A percentile compares a stretch with the other conserved stretches of the same genome.
Evolutionary conservation across 1,140 invertebrate genomes (phyloP).

Genomic region (Heliconius hewitsoni): DNA sequence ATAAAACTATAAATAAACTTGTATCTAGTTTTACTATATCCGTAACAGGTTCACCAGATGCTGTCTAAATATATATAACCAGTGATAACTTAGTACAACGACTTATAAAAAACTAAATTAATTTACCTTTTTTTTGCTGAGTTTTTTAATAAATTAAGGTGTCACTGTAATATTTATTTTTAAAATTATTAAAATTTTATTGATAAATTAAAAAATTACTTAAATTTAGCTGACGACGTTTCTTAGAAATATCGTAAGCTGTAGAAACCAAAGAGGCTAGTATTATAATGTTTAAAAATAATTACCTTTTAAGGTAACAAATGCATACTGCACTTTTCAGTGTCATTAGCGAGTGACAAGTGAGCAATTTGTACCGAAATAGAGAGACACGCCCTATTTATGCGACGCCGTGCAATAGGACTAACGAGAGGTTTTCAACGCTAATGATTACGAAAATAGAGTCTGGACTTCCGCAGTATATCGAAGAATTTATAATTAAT

Average conservation of each 20-base stretch:
- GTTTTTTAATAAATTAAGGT: background rate
- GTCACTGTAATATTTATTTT: background rate
- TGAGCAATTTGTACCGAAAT: constrained; percentile 38
- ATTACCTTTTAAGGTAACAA: constrained; percentile 18
- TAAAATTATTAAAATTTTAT: too few relatives aligned
- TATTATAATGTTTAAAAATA: background rate
- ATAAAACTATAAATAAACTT: background rate
- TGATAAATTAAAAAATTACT: too few relatives aligned
- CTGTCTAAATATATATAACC: background rate
- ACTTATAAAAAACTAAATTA: background rate
- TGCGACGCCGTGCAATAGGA: constrained; percentile 13
- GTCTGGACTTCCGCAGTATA: constrained; percentile 12
- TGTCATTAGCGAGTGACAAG: constrained; percentile 33
- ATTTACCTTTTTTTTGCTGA: background rate
- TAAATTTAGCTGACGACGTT: too few relatives aligned
- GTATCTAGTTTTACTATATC: background rate
- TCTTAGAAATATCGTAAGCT: background rate
- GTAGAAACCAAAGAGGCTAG: background rate
- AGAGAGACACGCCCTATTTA: constrained; percentile 29
- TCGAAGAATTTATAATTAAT: background rate
- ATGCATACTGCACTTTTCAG: constrained; percentile 26
- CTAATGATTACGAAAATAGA: constrained; percentile 37
- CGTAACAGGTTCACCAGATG: background rate
- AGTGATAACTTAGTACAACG: background rate
- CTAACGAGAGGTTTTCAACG: constrained; percentile 25